Evolutionary conservation across 2,797 vertebrate genomes (phyloP).

Genomic region (Epinephelus awoara): DNA sequence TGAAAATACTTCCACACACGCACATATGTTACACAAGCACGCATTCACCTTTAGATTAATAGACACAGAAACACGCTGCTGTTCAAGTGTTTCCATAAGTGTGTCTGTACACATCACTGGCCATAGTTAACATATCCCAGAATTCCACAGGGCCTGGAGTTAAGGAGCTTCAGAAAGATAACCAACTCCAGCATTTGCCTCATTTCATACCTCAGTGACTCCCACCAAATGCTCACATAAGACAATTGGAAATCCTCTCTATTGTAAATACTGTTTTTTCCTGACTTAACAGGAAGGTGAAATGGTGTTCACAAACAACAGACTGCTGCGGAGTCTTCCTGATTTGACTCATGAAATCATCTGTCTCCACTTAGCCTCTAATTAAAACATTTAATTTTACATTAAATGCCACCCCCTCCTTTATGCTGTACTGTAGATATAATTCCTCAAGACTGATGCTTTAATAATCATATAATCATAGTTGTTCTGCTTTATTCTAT

Average conservation of each 20-base stretch:
- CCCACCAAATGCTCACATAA: conserved; percentile 68
- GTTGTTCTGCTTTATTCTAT: conserved; percentile 7
- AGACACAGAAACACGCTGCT: conserved; percentile 24
- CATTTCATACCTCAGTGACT: conserved; percentile 78
- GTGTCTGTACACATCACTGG: conserved; percentile 53
- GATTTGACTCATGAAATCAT: conserved; percentile 58
- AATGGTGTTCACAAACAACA: conserved; percentile 62
- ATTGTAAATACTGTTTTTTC: conserved; percentile 57
- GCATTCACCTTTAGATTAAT: conserved; percentile 34
- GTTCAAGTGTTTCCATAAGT: conserved; percentile 19
- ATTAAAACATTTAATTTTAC: conserved; percentile 50
- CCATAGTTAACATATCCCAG: conserved; percentile 59
- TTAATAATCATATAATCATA: conserved; percentile 11
- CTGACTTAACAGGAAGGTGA: conserved; percentile 54
- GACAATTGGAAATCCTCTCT: conserved; percentile 67
- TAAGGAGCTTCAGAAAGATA: conserved; percentile 68
- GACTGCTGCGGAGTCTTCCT: conserved; percentile 31
- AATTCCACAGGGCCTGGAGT: conserved; percentile 64
- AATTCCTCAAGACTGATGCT: conserved; percentile 11
- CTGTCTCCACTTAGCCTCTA: conserved; percentile 53
- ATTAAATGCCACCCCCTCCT: conserved; percentile 23
- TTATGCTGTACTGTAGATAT: conserved; percentile 27
- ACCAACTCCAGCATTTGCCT: conserved; percentile 72
- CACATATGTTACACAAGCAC: conserved; percentile 14
- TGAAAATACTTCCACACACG: conserved; percentile 15